A percentile compares a stretch with the other conserved stretches of the same genome.
phyloP scores from a whole-genome alignment of 2,888 invertebrate species.

The Drosophila colorata region DNA sequence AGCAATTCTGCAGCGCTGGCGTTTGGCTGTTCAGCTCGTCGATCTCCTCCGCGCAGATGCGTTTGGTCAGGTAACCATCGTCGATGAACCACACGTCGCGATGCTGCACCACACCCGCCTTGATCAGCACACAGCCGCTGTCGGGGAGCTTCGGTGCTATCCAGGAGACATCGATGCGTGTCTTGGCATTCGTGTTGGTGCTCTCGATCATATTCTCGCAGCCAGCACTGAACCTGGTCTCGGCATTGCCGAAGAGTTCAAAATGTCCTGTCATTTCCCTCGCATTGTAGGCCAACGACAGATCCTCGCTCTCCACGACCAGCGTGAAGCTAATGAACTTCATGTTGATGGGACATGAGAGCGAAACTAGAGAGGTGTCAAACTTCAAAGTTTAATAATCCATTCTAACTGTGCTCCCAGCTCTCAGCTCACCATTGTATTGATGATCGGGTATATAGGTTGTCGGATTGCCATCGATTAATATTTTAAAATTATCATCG shows the following conservation, averaged over 20 bases:
- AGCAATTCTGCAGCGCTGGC: slow-evolving; percentile 90
- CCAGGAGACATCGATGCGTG: slow-evolving; percentile 91
- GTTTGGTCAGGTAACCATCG: slow-evolving; percentile 90
- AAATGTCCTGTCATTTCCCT: slow-evolving; percentile 87
- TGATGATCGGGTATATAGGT: slow-evolving; percentile 90
- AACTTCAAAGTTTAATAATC: not conserved
- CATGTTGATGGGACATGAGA: slow-evolving; percentile 88
- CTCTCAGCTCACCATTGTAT: slow-evolving; percentile 88
- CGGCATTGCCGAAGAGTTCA: slow-evolving; percentile 89
- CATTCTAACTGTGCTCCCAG: not conserved
- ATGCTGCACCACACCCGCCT: slow-evolving; percentile 91
- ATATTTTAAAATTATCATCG: slow-evolving; percentile 90
- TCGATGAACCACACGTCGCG: slow-evolving; percentile 92
- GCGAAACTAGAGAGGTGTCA: slow-evolving; percentile 86
- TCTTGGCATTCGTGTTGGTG: slow-evolving; percentile 91
- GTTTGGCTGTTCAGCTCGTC: slow-evolving; percentile 88
- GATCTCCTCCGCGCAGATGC: slow-evolving; percentile 90
- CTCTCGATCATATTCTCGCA: slow-evolving; percentile 95
- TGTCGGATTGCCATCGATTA: slow-evolving; percentile 89
- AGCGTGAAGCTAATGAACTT: slow-evolving; percentile 93
- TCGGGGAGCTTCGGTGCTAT: slow-evolving; percentile 90
- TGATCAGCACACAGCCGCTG: slow-evolving; percentile 93
- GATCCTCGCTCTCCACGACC: slow-evolving; percentile 89
- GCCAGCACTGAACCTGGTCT: slow-evolving; percentile 90
- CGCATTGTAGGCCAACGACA: slow-evolving; percentile 70